Evolutionary conservation across 2,888 invertebrate genomes (phyloP).

Genomic region (Cerastis leucographa): DNA sequence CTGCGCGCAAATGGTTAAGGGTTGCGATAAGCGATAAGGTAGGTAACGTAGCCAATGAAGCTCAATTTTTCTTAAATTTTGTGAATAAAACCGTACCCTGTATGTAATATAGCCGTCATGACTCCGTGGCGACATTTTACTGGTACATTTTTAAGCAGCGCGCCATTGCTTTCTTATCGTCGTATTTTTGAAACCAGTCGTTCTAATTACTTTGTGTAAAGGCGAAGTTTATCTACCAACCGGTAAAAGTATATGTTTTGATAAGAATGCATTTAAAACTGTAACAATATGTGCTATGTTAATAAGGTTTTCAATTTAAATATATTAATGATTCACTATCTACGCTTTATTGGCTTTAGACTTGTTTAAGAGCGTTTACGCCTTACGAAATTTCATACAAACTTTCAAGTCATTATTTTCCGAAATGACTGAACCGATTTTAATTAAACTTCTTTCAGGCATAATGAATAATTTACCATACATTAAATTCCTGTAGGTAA

Average conservation of each 20-base stretch:
- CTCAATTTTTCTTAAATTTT: background rate
- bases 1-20: too few relatives aligned
- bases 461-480: background rate
- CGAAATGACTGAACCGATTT: background rate
- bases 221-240: background rate
- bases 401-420: too few relatives aligned
- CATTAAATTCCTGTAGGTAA: background rate
- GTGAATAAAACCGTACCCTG: background rate
- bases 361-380: background rate
- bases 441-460: too few relatives aligned
- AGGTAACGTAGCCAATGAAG: background rate
- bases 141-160: background rate
- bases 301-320: slow-evolving; percentile 1
- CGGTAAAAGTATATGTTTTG: background rate
- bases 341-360: background rate
- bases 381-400: too few relatives aligned
- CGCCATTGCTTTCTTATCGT: background rate
- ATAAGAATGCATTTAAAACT: background rate
- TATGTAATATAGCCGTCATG: background rate
- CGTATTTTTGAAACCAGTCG: background rate
- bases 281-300: too few relatives aligned
- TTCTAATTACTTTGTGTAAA: background rate
- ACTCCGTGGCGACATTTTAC: background rate
- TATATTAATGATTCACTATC: background rate
- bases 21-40: background rate